These are phyloP conservation scores for Brenthis ino DNA, from an alignment of 2,888 invertebrate species.

Conservation along the genomic window DNA sequence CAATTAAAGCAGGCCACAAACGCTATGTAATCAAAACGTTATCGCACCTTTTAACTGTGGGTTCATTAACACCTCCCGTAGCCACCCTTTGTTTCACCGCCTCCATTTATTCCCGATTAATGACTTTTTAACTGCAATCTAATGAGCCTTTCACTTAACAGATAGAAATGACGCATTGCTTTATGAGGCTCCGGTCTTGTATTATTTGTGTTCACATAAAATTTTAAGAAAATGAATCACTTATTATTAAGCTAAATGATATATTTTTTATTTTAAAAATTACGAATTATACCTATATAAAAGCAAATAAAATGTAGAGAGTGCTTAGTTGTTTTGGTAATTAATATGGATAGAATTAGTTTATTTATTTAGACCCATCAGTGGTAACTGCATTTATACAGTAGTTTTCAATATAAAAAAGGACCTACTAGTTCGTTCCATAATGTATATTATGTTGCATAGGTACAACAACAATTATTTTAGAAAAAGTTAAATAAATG, in stretches of 20 bases:
- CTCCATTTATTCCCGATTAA: slow-evolving; percentile 43
- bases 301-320: no score
- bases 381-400: no score
- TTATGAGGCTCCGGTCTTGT: background rate
- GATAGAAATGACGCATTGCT: slow-evolving; percentile 23
- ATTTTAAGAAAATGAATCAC: background rate
- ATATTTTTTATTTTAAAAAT: no score
- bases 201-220: slow-evolving; percentile 4
- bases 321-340: no score
- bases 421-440: no score
- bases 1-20: slow-evolving; percentile 13
- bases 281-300: no score
- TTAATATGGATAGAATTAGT: no score
- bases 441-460: no score
- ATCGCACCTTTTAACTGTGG: slow-evolving; percentile 26
- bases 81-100: slow-evolving; percentile 39
- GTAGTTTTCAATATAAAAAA: no score
- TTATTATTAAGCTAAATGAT: background rate
- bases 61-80: slow-evolving; percentile 36
- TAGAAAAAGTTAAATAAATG: no score
- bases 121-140: slow-evolving; percentile 44
- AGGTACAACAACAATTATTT: no score
- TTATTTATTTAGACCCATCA: no score
- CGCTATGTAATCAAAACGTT: slow-evolving; percentile 19
- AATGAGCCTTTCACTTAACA: slow-evolving; percentile 39